Percentiles rank a stretch among this genome's conserved stretches.
Evolutionary conservation across 92 coral and sea anemone species (phyloP).

Genomic region (Zoanthus solanderi): DNA sequence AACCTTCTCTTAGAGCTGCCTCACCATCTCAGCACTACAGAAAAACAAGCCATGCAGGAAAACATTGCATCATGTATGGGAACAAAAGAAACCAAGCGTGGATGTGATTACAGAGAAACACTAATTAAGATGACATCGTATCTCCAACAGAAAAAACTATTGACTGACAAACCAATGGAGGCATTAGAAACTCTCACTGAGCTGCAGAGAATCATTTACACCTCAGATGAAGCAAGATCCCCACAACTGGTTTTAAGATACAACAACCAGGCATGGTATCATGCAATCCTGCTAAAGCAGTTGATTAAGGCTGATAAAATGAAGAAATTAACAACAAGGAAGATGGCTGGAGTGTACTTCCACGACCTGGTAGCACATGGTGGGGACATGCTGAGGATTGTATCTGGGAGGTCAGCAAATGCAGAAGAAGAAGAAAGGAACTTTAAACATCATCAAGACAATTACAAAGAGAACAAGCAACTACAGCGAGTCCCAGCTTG

Average conservation of each 20-base stretch:
- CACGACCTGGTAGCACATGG: constrained; percentile 53
- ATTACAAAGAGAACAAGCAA: constrained; percentile 65
- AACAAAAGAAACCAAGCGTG: constrained; percentile 65
- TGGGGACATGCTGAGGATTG: constrained; percentile 39
- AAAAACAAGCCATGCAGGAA: constrained; percentile 33
- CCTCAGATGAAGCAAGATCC: constrained; percentile 7
- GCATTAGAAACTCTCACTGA: constrained; percentile 48
- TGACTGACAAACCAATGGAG: constrained; percentile 38
- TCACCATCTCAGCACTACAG: constrained; percentile 36
- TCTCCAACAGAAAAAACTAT: constrained; percentile 42
- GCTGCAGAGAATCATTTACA: constrained; percentile 52
- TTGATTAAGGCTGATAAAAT: constrained; percentile 22
- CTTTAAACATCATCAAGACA: constrained; percentile 46
- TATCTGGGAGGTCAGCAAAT: constrained; percentile 62
- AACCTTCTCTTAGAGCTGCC: constrained; percentile 48
- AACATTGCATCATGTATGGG: constrained; percentile 28
- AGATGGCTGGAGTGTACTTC: constrained; percentile 68
- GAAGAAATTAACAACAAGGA: constrained; percentile 53
- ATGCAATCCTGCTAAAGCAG: constrained; percentile 51
- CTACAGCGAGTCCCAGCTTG: constrained; percentile 50
- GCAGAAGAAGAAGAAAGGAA: constrained; percentile 66
- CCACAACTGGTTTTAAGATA: constrained; percentile 32
- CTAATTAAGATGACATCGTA: constrained; percentile 55
- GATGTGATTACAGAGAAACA: constrained; percentile 53
- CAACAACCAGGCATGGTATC: constrained; percentile 61